These are phyloP conservation scores for Drosophila kuntzei DNA, from an alignment of 2,888 invertebrate genomes.

Conservation along the genomic window DNA sequence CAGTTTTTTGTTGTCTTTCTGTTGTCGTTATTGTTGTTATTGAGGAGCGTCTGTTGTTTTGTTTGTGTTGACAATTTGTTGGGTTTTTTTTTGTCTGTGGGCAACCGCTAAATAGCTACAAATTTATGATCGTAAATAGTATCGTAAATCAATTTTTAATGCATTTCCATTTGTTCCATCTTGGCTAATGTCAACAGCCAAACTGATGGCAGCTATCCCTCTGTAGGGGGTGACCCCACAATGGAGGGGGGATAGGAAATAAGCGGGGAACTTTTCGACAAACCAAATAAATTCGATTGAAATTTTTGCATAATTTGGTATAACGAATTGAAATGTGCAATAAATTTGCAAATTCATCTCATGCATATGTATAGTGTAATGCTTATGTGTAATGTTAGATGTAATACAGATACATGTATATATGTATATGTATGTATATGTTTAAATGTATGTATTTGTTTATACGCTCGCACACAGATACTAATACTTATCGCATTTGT, in stretches of 20 bases:
- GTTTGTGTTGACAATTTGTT: slow-evolving; percentile 75
- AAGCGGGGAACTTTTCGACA: neutral
- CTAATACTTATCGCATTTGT: slow-evolving; percentile 65
- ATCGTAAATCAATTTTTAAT: slow-evolving; percentile 81
- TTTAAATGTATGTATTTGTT: neutral
- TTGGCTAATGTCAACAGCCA: slow-evolving; percentile 52
- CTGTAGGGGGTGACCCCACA: slow-evolving; percentile 1
- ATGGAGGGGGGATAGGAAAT: neutral
- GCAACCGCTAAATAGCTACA: slow-evolving; percentile 82
- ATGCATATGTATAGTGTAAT: slow-evolving; percentile 35
- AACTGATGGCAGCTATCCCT: slow-evolving; percentile 48
- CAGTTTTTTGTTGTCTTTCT: slow-evolving; percentile 59
- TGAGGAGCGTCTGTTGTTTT: slow-evolving; percentile 50
- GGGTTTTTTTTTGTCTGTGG: slow-evolving; percentile 58
- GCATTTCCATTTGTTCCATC: slow-evolving; percentile 73
- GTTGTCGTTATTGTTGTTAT: slow-evolving; percentile 29
- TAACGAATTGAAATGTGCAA: slow-evolving; percentile 22
- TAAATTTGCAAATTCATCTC: slow-evolving; percentile 21
- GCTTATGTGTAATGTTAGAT: slow-evolving; percentile 25
- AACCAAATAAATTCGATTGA: slow-evolving; percentile 2
- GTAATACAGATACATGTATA: slow-evolving; percentile 26
- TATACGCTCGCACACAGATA: slow-evolving; percentile 3
- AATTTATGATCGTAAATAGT: slow-evolving; percentile 77
- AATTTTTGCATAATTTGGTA: slow-evolving; percentile 33
- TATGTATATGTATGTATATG: slow-evolving; percentile 1